Conservation (phyloP, 2,113 vertebrate genomes). For the Sander vitreus region DNA sequence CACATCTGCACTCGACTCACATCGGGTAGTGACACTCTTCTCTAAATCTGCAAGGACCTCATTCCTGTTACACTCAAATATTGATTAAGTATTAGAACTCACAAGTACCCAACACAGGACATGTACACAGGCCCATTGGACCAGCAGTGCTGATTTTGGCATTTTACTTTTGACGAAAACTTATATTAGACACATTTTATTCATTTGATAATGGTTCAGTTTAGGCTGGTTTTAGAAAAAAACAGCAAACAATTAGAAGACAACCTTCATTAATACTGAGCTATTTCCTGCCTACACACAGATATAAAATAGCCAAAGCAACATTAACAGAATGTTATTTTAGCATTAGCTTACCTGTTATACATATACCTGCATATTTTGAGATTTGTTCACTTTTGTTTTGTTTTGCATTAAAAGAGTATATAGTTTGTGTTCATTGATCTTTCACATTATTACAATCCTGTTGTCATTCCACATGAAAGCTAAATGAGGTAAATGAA, state of each 20-base stretch:
- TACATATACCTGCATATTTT: neutral
- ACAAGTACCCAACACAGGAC: neutral
- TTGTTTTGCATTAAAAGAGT: no score
- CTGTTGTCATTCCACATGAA: neutral
- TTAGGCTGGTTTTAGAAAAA: no score
- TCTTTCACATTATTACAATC: neutral
- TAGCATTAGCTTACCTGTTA: neutral
- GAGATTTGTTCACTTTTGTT: neutral
- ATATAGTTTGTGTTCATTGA: no score
- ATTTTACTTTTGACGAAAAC: no score
- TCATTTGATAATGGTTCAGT: neutral
- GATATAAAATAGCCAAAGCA: no score
- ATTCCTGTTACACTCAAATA: no score
- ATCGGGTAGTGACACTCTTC: neutral
- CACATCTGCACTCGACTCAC: no score
- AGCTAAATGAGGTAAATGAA: neutral
- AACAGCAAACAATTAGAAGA: no score
- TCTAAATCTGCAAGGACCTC: neutral
- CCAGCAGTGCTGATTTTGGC: no score
- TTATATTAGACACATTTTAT: neutral
- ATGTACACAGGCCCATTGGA: neutral
- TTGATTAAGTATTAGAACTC: no score
- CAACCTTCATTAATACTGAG: no score
- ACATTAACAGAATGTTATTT: neutral
- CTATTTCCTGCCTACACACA: no score